Base-by-base conservation (phyloP, 1,140 invertebrate genomes). In the Aleiodes sp. region DNA sequence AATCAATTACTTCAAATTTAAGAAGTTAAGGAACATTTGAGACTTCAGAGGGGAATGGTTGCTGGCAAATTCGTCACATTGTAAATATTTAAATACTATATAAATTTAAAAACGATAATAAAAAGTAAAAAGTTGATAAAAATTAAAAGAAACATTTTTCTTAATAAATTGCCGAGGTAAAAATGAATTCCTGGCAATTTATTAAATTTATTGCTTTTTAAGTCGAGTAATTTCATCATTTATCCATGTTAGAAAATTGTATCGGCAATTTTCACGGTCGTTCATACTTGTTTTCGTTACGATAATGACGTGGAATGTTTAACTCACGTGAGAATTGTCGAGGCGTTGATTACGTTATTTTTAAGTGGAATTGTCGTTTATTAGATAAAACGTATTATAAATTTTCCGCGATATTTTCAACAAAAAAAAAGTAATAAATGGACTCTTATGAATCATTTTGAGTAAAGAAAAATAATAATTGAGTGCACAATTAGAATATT, bases 31-130 rank as follows among this genome's bases (percentile, higher is more conserved):
- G 46, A 52, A 12, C 14, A 6, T 43, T 16, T 43, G 14, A 37
- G 9, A 46, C 21, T 28, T 41, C 41, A 37, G 39, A 64, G 24
- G 24, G 62, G 62, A 19, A 6, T 28, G 35, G 60, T 62, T 62
- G 33, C 12, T 24, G 60, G 60, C 37, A 29, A 37, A 62, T 62
- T 35, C 12, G 19, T 62, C 21, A 62, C 60, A 21, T 60, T 62
- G 60, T 62, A 62, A 37, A 62, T 62, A 62, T 31, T 14, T 46
- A 16, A 46, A 24, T 21, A 52, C 16, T 21, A 16, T 7, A 3
- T 9, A 21, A 24, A 52, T 52, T 52, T 52, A 24, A n/a, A n/a
- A n/a, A n/a, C n/a, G n/a, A n/a, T n/a, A n/a, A n/a, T n/a, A n/a
- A n/a, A n/a, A n/a, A n/a, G n/a, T n/a, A n/a, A n/a, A n/a, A n/a